Base-by-base conservation (phyloP, 35 echinoderm and acorn worm species). In the Ophiothrix spiculata region DNA sequence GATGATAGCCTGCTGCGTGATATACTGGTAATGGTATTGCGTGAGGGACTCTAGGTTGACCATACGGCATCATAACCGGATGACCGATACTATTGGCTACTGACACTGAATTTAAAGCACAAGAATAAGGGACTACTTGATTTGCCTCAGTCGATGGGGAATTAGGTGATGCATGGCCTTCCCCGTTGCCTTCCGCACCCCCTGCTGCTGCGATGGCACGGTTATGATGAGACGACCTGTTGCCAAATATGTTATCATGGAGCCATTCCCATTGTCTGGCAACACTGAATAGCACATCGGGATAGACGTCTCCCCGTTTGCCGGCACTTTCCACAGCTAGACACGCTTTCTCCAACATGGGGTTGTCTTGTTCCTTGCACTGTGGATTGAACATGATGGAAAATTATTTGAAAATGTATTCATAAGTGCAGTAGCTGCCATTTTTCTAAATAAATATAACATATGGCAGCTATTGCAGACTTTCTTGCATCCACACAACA, bases 231-330 rank as follows among this genome's bases (percentile, higher is more conserved):
- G 32, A 40, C 40, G 81, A 83, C 29, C 74, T 64, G 32, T 85
- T 76, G 21, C 87, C 87, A 14, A 46, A 82, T 25, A 75, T 39
- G 40, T 93, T 88, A 75, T 98, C 92, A 40, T 94, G 88, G 31
- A 99, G 83, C 92, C 91, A 99, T 77, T 99, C 89, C 96, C 96
- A 99, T 78, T 99, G 96, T 40, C 81, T 87, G 16, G 92, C 96
- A 10, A 99, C 96, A 76, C 91, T 99, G 83, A 99, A 99, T 31
- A 99, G 76, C 13, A 99, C 96, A 37, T 99, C 96, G 1, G 96
- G 96, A 80, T 99, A 93, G 37, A 99, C 96, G 36, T 93, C 96
- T 0, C 96, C 96, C 19, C 96, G 89, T 86, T 94, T 99, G 79
- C 92, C 96, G 1, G 96, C 96, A 35, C 87, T 93, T 36, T 99